Evolutionary conservation across 2,113 vertebrate species (phyloP).

Genomic region (Mola mola): DNA sequence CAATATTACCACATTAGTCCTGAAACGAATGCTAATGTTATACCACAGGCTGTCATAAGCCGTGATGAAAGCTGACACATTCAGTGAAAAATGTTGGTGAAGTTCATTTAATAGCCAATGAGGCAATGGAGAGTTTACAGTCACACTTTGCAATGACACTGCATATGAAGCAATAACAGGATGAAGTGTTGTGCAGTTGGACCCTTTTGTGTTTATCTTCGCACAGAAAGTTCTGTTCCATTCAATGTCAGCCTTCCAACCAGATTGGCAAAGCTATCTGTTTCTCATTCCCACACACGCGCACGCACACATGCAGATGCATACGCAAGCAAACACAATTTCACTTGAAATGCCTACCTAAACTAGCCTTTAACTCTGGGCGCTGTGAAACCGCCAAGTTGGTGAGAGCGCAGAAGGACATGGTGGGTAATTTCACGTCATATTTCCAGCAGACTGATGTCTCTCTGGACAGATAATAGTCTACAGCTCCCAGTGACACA

Average conservation of each 20-base stretch:
- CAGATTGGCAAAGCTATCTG: conserved; percentile 3
- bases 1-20: conserved; percentile 48
- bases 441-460: conserved; percentile 64
- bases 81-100: background rate
- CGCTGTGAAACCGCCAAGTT: conserved; percentile 63
- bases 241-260: conserved; percentile 54
- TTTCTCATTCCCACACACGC: conserved; percentile 19
- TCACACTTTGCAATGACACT: conserved; percentile 23
- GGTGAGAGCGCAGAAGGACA: conserved; percentile 63
- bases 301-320: conserved; percentile 13
- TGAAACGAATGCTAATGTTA: conserved; percentile 27
- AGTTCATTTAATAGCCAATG: conserved; percentile 30
- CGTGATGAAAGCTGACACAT: conserved; percentile 25
- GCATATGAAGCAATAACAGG: conserved; percentile 37
- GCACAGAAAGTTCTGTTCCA: conserved; percentile 41
- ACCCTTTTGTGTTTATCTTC: conserved; percentile 35
- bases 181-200: conserved; percentile 21
- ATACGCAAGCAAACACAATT: conserved; percentile 31
- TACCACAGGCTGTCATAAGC: conserved; percentile 30
- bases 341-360: conserved; percentile 54
- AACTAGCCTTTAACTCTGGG: conserved; percentile 57
- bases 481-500: conserved; percentile 41
- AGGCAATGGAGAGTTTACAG: conserved; percentile 39
- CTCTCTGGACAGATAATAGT: conserved; percentile 66
- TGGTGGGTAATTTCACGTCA: conserved; percentile 77